Evolutionary conservation across 2,797 vertebrate species (phyloP), one percentile per base, ranked within the genome.

Genomic region (Bovichtus diacanthus): DNA sequence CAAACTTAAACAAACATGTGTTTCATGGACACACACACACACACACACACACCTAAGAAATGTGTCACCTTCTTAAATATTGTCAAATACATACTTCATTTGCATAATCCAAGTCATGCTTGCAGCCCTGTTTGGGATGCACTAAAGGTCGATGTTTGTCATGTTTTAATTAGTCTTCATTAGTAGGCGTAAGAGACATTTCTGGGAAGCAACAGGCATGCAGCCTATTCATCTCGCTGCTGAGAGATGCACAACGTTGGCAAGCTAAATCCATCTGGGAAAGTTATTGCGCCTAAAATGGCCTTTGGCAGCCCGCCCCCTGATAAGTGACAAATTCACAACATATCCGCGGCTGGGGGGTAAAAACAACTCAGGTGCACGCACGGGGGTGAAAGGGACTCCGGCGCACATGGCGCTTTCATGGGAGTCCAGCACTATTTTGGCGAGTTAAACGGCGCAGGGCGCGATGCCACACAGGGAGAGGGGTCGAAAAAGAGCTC

Each of bases 381-480:
- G n/a, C 49, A 34, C n/a, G 31, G 76, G 74, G 89, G 85, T 88
- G 91, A 91, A 91, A 92, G 88, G 87, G 87, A 86, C 54, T 31
- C 41, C n/a, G 74, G 31, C 25, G 82, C 88, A 91, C 87, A 90
- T 86, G 88, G 78, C 25, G 76, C 79, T 81, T 89, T 78, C 77
- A 80, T 72, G 78, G 90, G 78, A 89, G 90, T 87, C 84, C 89
- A 5, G 87, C 84, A 83, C 88, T 93, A 93, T 91, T 94, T 93
- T 92, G 82, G 91, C 83, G n/a, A 88, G 80, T 83, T 86, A 63
- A 70, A 82, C 74, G 44, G 89, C 80, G 70, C 83, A 86, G 79
- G 78, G 83, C 51, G 85, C 87, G 77, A 88, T 92, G 85, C 94
- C 94, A 95, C 95, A 95, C 94, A 95, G 83, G 90, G 90, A 90